Evolutionary conservation across 2,888 invertebrate species (phyloP).

Genomic region (Leptinotarsa rubiginosa): DNA sequence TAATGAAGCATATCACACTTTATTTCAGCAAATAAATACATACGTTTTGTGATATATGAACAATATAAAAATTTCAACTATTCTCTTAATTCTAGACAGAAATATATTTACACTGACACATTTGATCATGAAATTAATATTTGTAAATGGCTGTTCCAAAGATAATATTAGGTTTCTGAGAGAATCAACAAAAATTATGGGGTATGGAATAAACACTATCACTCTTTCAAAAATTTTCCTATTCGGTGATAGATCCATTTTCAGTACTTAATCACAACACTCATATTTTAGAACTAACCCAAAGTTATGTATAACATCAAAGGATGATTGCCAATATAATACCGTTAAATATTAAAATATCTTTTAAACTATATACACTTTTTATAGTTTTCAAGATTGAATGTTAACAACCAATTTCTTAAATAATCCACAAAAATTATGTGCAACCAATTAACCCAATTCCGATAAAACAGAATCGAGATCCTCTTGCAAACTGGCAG

Average conservation of each 20-base stretch:
- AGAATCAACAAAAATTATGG: not conserved
- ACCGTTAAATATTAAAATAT: not conserved
- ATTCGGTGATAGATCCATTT: not conserved
- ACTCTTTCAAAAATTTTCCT: too few relatives aligned
- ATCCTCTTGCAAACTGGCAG: constrained; percentile 82
- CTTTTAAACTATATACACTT: not conserved
- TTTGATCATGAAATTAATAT: not conserved
- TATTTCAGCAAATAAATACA: constrained; percentile 19
- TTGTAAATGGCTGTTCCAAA: too few relatives aligned
- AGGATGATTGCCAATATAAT: not conserved
- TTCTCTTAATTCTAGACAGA: constrained; percentile 3
- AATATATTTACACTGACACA: constrained; percentile 15
- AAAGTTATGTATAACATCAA: not conserved
- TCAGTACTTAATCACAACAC: not conserved
- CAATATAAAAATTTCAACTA: constrained; percentile 18
- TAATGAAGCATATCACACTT: constrained; percentile 27
- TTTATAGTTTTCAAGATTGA: not conserved
- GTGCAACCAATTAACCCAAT: constrained; percentile 72
- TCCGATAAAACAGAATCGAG: constrained; percentile 88
- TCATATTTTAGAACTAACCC: not conserved
- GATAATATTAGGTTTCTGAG: not conserved
- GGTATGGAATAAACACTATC: not conserved
- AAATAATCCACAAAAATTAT: not conserved
- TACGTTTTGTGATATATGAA: constrained; percentile 22
- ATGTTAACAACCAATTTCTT: not conserved